phyloP scores from a whole-genome alignment of 2,113 vertebrate species.

The Uria aalge region DNA sequence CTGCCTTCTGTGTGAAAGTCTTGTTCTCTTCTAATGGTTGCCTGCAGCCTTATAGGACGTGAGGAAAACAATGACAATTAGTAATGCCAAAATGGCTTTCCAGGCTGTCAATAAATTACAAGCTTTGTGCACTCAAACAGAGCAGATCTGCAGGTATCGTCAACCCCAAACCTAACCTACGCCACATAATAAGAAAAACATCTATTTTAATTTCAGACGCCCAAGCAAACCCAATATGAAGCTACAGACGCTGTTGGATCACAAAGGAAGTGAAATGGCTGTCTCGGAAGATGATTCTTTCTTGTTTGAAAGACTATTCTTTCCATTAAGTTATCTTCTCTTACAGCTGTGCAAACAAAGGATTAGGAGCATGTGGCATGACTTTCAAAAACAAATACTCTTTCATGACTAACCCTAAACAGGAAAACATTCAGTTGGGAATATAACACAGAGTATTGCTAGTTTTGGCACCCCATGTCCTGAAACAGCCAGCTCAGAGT shows the following conservation, averaged over 20 bases:
- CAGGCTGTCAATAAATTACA: constrained; percentile 39
- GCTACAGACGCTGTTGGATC: background rate
- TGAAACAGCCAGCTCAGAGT: background rate
- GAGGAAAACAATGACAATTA: constrained; percentile 37
- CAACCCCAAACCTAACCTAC: background rate
- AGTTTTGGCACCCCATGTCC: background rate
- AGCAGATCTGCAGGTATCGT: background rate
- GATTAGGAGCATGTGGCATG: constrained; percentile 8
- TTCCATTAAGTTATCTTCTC: background rate
- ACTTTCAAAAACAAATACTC: constrained; percentile 46
- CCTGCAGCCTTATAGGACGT: background rate
- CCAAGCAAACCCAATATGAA: background rate
- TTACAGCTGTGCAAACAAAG: constrained; percentile 64
- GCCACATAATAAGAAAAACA: constrained; percentile 1
- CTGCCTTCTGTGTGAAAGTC: background rate
- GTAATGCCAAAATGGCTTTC: constrained; percentile 39
- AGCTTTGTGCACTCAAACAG: background rate
- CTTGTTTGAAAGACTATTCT: background rate
- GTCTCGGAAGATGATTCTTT: constrained; percentile 11
- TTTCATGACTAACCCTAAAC: background rate
- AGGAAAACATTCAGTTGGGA: background rate
- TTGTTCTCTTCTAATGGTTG: background rate
- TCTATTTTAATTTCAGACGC: constrained; percentile 5
- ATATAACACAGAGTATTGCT: background rate
- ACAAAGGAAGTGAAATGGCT: background rate